Conservation (phyloP, 2,888 invertebrate species). For the Buathra laborator region DNA sequence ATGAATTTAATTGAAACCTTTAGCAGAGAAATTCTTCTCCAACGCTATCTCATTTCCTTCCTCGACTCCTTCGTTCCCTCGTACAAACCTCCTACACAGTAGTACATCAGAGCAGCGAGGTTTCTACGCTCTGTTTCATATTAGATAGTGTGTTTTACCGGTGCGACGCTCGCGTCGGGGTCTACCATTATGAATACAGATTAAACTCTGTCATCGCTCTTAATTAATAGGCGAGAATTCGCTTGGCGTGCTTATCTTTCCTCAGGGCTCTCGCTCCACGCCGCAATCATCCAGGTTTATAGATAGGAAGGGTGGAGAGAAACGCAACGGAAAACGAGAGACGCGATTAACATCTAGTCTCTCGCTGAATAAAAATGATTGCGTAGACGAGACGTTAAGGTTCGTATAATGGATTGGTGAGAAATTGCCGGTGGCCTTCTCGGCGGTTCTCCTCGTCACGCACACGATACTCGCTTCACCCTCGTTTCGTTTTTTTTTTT, state of each 20-base stretch:
- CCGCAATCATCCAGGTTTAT: slow-evolving; percentile 17
- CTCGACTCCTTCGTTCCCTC: not conserved
- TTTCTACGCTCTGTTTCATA: slow-evolving; percentile 40
- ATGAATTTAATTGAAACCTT: slow-evolving; percentile 55
- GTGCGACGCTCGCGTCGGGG: not conserved
- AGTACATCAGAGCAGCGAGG: slow-evolving; percentile 20
- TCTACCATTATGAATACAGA: slow-evolving; percentile 55
- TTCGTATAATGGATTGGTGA: slow-evolving; percentile 53
- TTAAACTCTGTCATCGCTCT: slow-evolving; percentile 66
- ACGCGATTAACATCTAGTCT: slow-evolving; percentile 19
- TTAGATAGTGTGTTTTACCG: slow-evolving; percentile 48
- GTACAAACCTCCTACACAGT: not conserved
- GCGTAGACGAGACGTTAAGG: slow-evolving; percentile 16
- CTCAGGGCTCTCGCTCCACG: not conserved
- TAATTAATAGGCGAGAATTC: slow-evolving; percentile 59
- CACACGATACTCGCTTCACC: slow-evolving; percentile 15
- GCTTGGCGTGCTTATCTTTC: slow-evolving; percentile 53
- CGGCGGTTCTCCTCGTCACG: slow-evolving; percentile 39
- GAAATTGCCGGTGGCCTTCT: slow-evolving; percentile 42
- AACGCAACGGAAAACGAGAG: not conserved
- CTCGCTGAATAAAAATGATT: slow-evolving; percentile 44
- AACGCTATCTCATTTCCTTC: not conserved
- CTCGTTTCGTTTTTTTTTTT: not conserved
- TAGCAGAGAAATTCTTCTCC: slow-evolving; percentile 46
- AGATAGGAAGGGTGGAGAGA: not conserved